A percentile compares a stretch with the other conserved stretches of the same genome.
Evolutionary conservation across 2,888 invertebrate genomes (phyloP).

Genomic region (Isoperla grammatica): DNA sequence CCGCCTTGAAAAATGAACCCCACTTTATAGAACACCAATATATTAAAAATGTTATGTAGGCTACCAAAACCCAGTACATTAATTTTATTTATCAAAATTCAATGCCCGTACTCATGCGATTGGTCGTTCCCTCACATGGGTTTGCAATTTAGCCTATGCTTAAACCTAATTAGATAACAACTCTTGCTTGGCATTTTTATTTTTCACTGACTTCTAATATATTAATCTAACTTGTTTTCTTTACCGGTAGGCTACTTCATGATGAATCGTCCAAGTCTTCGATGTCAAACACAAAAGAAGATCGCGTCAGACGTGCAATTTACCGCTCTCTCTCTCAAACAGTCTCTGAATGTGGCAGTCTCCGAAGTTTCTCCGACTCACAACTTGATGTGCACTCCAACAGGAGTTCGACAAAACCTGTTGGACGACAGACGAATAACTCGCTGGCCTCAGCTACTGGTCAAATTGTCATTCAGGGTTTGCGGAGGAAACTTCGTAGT

Average conservation of each 20-base stretch:
- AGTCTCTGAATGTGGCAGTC: constrained; percentile 30
- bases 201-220: too few relatives aligned
- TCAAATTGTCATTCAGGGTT: constrained; percentile 67
- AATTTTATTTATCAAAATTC: too few relatives aligned
- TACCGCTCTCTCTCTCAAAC: constrained; percentile 26
- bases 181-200: too few relatives aligned
- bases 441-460: constrained; percentile 79
- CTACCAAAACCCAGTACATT: too few relatives aligned
- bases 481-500: constrained; percentile 55
- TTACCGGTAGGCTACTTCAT: constrained; percentile 9
- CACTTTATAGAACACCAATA: too few relatives aligned
- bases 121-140: too few relatives aligned
- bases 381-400: constrained; percentile 18
- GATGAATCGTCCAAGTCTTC: constrained; percentile 13
- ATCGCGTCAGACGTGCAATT: constrained; percentile 24
- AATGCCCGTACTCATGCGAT: too few relatives aligned
- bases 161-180: too few relatives aligned
- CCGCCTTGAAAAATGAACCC: too few relatives aligned
- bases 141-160: too few relatives aligned
- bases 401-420: constrained; percentile 41
- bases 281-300: constrained; percentile 22
- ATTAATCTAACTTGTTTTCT: too few relatives aligned
- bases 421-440: constrained; percentile 80
- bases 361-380: constrained; percentile 22
- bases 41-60: too few relatives aligned